Base-by-base conservation (phyloP, 2,888 invertebrate species). In the Sarcophaga variegata region DNA sequence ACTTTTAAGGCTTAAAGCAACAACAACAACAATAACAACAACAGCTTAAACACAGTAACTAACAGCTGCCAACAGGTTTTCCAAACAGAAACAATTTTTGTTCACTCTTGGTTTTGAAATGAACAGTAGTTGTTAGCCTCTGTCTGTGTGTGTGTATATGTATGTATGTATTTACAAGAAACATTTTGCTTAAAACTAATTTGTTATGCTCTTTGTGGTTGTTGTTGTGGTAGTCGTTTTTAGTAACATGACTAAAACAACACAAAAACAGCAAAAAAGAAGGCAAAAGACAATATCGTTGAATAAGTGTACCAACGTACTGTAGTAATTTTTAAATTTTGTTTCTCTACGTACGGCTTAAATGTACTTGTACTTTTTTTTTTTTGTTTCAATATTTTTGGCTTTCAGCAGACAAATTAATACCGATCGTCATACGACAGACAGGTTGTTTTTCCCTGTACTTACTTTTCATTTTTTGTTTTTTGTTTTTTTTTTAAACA, bases 11-110 rank as follows among this genome's bases (percentile, higher is more conserved):
- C 62, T 20, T 20, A 37, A 62, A 14, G 8, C 69, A 69, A 75
- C 69, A 69, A 69, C 49, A 80, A 75, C 59, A 22, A n/a, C 69
- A 62, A 62, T 66, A 59, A 64, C 82, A 81, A 72, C 49, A 80
- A 75, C 59, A 22, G 66, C 71, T 37, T 37, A 37, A 37, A 37
- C 10, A 37, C 37, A 37, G 37, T 37, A 37, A 62, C 81, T 37
- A 64, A 59, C 81, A 82, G 84, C 84, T 81, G 79, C 81, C 67
- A 82, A 81, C 81, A 87, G 81, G 81, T 82, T 87, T 81, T 60
- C 27, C 67, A 72, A 54, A 67, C 64, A 49, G 45, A 47, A 47
- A 22, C 45, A 70, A 37, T 17, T 11, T 54, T 37, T 37, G 22
- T 37, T 10, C 37, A 10, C 37, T 37, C 37, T 37, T 37, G 37